These are phyloP conservation scores for Thunnus albacares DNA, from an alignment of 2,797 vertebrate genomes.

Conservation along the genomic window DNA sequence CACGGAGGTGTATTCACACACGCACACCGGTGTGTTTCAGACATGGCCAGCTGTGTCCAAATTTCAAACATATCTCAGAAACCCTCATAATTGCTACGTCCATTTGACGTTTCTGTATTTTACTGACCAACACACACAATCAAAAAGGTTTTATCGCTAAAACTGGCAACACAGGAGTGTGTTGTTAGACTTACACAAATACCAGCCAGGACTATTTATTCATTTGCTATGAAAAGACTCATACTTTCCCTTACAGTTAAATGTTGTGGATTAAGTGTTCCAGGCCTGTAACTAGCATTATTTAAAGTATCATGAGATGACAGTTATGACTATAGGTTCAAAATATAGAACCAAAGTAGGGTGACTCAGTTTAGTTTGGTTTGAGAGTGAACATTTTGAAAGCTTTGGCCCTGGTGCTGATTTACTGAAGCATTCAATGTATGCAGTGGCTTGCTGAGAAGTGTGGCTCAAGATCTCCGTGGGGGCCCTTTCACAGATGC, in stretches of 20 bases:
- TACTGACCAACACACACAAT: conserved; percentile 78
- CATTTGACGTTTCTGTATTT: conserved; percentile 70
- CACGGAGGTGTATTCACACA: conserved; percentile 45
- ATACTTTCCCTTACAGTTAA: conserved; percentile 46
- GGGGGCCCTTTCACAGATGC: conserved; percentile 26
- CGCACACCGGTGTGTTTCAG: conserved; percentile 53
- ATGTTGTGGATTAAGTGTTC: conserved; percentile 54
- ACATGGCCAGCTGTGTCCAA: conserved; percentile 70
- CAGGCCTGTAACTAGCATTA: conserved; percentile 63
- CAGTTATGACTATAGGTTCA: conserved; percentile 39
- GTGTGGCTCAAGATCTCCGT: conserved; percentile 3
- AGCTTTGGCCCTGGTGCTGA: conserved; percentile 24
- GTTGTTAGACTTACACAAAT: conserved; percentile 72
- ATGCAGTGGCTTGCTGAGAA: conserved; percentile 48
- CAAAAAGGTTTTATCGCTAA: conserved; percentile 78
- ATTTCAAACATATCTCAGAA: conserved; percentile 81
- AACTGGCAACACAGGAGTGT: conserved; percentile 68
- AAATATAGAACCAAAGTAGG: conserved; percentile 52
- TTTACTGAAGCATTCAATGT: conserved; percentile 38
- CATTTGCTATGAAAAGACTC: conserved; percentile 70
- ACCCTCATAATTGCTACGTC: conserved; percentile 80
- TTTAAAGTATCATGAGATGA: conserved; percentile 64
- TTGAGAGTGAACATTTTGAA: conserved; percentile 40
- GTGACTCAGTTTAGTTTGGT: conserved; percentile 56
- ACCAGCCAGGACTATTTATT: conserved; percentile 68